A percentile compares a stretch with the other conserved stretches of the same genome.
phyloP scores from a whole-genome alignment of 2,797 vertebrate genomes.

The Strix occidentalis region DNA sequence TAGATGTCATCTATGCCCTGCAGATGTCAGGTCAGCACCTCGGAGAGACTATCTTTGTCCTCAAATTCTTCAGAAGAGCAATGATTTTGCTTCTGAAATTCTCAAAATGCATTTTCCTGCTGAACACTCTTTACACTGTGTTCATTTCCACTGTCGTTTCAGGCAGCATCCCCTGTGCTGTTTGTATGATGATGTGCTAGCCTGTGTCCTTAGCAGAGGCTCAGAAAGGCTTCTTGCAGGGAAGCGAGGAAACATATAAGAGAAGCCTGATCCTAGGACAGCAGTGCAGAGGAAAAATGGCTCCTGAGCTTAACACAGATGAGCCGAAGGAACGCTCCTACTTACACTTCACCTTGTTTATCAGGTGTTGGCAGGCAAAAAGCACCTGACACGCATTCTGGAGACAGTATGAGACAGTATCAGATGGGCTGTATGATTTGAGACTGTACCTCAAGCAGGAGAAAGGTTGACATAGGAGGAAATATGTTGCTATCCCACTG shows the following conservation, averaged over 20 bases:
- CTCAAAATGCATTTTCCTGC: not conserved
- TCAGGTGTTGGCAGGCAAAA: not conserved
- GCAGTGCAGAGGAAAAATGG: not conserved
- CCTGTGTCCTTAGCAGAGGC: not conserved
- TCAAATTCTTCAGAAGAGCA: not conserved
- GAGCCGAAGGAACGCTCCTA: not conserved
- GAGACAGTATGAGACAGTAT: not conserved
- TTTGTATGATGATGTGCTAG: not conserved
- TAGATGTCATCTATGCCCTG: not conserved
- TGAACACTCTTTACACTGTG: not conserved
- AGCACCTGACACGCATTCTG: not conserved
- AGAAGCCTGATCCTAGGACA: not conserved
- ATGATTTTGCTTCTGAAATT: conserved; percentile 7
- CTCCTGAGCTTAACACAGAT: not conserved
- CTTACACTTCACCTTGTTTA: not conserved
- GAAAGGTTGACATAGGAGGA: not conserved
- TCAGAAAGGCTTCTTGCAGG: not conserved
- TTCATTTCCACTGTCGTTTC: not conserved
- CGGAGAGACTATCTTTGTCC: not conserved
- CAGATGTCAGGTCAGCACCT: not conserved
- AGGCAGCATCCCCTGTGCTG: not conserved
- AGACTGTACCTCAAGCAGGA: not conserved
- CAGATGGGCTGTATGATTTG: not conserved
- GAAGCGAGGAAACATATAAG: not conserved
- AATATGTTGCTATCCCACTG: not conserved